Base-by-base conservation (phyloP, 1,140 invertebrate species). In the Psix sp. region DNA sequence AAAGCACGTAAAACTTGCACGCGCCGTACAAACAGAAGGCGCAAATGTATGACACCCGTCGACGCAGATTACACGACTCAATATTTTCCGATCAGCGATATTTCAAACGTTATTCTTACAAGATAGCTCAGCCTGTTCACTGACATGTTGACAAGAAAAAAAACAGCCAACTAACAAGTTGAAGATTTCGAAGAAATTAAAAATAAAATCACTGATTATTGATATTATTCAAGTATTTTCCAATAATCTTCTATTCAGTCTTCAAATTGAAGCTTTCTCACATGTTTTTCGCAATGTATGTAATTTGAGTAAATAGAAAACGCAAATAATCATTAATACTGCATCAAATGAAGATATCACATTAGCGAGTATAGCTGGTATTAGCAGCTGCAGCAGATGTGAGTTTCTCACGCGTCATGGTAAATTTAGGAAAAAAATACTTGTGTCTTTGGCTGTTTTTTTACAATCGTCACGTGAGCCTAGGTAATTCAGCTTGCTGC, bases 1-100 rank as follows among this genome's bases (percentile, higher is more conserved):
- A 73, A 73, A 73, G 52, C 45, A 54, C 68, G 52, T 73, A 66
- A 66, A 73, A 73, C 54, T 73, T 60, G 42, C 48, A 46, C 60
- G 59, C 45, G 11, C 13, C 46, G 51, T 54, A 43, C 67, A 36
- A 66, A 73, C 62, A 66, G 70, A 73, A 73, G 70, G 70, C 62
- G 56, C 70, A 62, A 73, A 73, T 60, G 70, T 66, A 66, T 66
- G 70, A 73, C 60, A 66, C 54, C 60, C 60, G 70, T 66, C 70
- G 54, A 2, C 24, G 33, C 70, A 54, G 70, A 48, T 56, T 60
- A 40, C 42, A 16, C 40, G 13, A 43, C 33, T 21, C 45, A 31
- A 66, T 66, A 66, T 66, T 73, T 73, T 54, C 43, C 52, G 70
- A 66, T 73, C 70, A 66, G 60, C 62, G 26, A 52, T 52, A 62